Evolutionary conservation across 2,888 invertebrate species (phyloP).

Genomic region (Brenthis ino): DNA sequence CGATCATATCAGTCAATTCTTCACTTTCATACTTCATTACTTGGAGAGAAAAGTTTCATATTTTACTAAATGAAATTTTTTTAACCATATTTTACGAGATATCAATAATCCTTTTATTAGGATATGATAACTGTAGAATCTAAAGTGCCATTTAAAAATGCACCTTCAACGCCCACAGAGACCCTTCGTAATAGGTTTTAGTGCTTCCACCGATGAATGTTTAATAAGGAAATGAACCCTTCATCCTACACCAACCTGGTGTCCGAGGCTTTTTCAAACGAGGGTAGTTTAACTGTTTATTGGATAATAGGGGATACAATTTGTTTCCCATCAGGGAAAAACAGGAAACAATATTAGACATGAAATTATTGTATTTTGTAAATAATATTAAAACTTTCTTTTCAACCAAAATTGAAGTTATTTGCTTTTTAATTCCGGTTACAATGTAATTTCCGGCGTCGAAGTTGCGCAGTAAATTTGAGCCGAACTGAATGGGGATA

Average conservation of each 20-base stretch:
- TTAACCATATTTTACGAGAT: neutral
- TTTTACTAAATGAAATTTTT: neutral
- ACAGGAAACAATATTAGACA: constrained; percentile 9
- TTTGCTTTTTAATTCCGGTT: constrained; percentile 42
- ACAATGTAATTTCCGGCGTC: constrained; percentile 56
- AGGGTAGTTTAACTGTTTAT: constrained; percentile 41
- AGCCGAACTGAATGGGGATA: constrained; percentile 69
- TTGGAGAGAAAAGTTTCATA: too few species aligned
- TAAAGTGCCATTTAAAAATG: constrained; percentile 60
- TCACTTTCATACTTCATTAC: too few species aligned
- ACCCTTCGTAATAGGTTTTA: constrained; percentile 64
- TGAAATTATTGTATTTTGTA: constrained; percentile 6
- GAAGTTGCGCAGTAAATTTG: constrained; percentile 74
- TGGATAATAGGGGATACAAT: constrained; percentile 33
- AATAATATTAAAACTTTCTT: constrained; percentile 20
- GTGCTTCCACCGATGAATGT: constrained; percentile 73
- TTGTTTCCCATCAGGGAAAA: constrained; percentile 17
- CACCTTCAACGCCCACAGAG: constrained; percentile 52
- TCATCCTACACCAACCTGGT: constrained; percentile 51
- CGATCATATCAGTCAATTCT: too few species aligned
- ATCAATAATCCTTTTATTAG: constrained; percentile 13
- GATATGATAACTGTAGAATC: constrained; percentile 12
- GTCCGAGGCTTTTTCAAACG: constrained; percentile 41
- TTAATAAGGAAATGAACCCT: constrained; percentile 70
- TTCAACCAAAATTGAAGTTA: constrained; percentile 30